Evolutionary conservation across 1,140 invertebrate genomes (phyloP).

Genomic region (Drosophila persimilis): DNA sequence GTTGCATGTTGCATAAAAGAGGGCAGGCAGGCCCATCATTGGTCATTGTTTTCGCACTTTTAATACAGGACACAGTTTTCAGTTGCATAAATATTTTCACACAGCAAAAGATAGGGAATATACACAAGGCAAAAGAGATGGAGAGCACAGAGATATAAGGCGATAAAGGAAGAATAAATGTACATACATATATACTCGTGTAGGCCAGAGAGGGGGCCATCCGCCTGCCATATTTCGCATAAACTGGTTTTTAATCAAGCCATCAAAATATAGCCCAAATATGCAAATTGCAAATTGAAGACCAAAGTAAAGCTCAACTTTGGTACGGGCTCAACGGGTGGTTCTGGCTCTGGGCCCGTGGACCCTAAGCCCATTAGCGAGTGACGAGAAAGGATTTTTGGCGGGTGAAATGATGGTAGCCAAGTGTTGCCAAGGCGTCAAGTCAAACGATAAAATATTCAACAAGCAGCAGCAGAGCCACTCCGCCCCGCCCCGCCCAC

Average conservation of each 20-base stretch:
- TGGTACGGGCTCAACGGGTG: too few relatives aligned
- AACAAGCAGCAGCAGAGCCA: slow-evolving; percentile 33
- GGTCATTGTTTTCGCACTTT: slow-evolving; percentile 44
- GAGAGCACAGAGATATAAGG: too few relatives aligned
- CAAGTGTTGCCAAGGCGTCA: slow-evolving; percentile 75
- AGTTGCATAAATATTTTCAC: slow-evolving; percentile 61
- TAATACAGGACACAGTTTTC: slow-evolving; percentile 58
- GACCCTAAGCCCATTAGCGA: slow-evolving; percentile 57
- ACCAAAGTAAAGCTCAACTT: slow-evolving; percentile 8
- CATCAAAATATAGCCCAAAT: slow-evolving; percentile 49
- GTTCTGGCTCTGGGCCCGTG: background rate
- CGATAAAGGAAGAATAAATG: background rate
- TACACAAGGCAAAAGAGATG: too few relatives aligned
- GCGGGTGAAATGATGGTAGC: slow-evolving; percentile 58
- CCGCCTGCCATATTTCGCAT: slow-evolving; percentile 8
- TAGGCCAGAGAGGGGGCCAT: background rate
- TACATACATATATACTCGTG: background rate
- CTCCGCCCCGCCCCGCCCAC: too few relatives aligned
- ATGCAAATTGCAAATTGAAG: slow-evolving; percentile 45
- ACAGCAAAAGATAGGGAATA: background rate
- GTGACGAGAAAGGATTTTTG: slow-evolving; percentile 72
- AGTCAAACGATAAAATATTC: slow-evolving; percentile 81
- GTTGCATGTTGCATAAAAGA: slow-evolving; percentile 14
- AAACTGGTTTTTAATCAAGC: slow-evolving; percentile 49
- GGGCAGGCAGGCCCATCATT: slow-evolving; percentile 1